Evolutionary conservation across 2,888 invertebrate species (phyloP).

Genomic region (Drosophila kanekoi): DNA sequence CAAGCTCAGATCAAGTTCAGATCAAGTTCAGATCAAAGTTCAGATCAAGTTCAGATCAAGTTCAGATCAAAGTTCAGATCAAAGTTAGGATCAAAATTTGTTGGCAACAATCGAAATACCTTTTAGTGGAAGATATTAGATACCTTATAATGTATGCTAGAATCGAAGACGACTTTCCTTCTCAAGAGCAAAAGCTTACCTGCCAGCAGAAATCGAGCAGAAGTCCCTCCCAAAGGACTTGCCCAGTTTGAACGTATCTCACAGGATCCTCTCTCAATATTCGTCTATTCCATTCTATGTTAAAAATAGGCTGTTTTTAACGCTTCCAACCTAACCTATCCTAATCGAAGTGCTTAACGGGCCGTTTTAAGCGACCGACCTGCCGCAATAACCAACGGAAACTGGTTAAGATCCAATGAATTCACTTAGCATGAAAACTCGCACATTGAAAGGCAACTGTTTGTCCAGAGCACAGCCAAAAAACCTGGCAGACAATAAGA

Average conservation of each 20-base stretch:
- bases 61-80: too few species aligned
- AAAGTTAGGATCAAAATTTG: too few species aligned
- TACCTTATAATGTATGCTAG: too few species aligned
- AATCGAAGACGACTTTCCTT: too few species aligned
- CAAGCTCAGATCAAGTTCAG: too few species aligned
- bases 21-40: too few species aligned
- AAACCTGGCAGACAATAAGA: constrained; percentile 33
- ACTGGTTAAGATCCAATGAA: constrained; percentile 71
- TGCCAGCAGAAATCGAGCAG: not conserved
- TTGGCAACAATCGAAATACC: too few species aligned
- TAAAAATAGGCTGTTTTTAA: too few species aligned
- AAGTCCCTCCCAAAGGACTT: not conserved
- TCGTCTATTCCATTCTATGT: not conserved
- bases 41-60: too few species aligned
- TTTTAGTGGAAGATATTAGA: too few species aligned
- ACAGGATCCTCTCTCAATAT: not conserved
- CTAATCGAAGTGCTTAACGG: constrained; percentile 17
- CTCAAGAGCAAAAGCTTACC: not conserved
- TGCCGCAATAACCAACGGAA: constrained; percentile 81
- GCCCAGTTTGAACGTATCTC: not conserved
- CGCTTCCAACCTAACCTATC: constrained; percentile 22
- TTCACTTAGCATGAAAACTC: constrained; percentile 53
- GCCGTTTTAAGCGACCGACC: constrained; percentile 74
- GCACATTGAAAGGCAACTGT: constrained; percentile 11
- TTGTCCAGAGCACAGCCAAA: constrained; percentile 11